Conservation (phyloP, 2,888 invertebrate species). For the Ecliptopera silaceata region DNA sequence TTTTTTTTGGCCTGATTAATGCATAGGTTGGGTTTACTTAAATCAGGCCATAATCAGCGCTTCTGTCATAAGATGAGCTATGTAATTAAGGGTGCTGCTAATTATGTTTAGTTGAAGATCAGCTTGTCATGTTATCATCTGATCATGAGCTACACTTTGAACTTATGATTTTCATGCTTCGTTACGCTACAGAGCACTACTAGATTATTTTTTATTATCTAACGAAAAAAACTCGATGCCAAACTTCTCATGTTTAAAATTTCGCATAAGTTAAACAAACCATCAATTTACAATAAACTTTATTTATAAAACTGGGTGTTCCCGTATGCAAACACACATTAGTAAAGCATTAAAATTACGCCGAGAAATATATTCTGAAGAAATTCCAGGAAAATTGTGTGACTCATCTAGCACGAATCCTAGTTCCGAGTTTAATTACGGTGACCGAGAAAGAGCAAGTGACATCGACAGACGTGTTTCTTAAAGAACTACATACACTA, state of each 20-base stretch:
- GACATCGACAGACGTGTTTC: not conserved
- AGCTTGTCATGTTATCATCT: too few species aligned
- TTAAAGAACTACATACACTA: not conserved
- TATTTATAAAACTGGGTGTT: slow-evolving; percentile 5
- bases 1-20: too few species aligned
- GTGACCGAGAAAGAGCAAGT: not conserved
- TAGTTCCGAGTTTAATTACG: not conserved
- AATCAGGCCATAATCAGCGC: too few species aligned
- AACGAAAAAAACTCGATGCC: not conserved
- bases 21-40: too few species aligned
- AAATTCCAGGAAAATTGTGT: slow-evolving; percentile 2
- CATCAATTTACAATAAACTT: slow-evolving; percentile 10
- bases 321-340: not conserved
- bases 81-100: too few species aligned
- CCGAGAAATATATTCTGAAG: not conserved
- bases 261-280: slow-evolving; percentile 4
- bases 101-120: too few species aligned
- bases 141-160: too few species aligned
- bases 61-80: too few species aligned
- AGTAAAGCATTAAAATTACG: not conserved
- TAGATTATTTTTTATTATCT: too few species aligned
- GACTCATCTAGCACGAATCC: slow-evolving; percentile 1
- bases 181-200: too few species aligned
- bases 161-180: too few species aligned
- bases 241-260: too few species aligned